Base-by-base conservation (phyloP, 2,888 invertebrate species). In the Cenopis cana region DNA sequence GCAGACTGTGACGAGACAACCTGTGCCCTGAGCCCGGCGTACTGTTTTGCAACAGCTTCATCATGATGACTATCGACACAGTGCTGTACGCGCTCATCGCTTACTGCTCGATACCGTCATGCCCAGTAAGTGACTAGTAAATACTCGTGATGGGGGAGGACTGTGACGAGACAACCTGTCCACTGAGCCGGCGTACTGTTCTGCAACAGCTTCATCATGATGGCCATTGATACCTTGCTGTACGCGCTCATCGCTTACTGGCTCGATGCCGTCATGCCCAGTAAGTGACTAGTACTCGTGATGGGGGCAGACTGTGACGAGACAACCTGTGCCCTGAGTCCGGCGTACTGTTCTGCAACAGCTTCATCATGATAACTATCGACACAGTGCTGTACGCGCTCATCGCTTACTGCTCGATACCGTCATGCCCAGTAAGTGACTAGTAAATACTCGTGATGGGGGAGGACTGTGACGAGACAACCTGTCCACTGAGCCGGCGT, bases 1-100 rank as follows among this genome's bases (percentile, higher is more conserved):
- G 0, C 94, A 95, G 76, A 97, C 96, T 1, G 95, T 96, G 12
- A 96, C 95, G 66, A 85, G 95, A 95, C 74, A 96, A 96, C 83
- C 86, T 97, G 36, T 97, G 96, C 96, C 95, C 94, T n/a, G 96
- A 96, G 0, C 95, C 95, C 0, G 96, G 96, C 0, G 95, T 97
- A 72, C 96, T 96, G 0, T 96, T 96, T 76, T 97, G 96, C 0
- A 97, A 96, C 18, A 96, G 96, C 77, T 93, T 98, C 71, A 94
- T 97, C 78, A 97, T 98, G 97, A 95, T 98, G 95, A 94, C 95
- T 0, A 86, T 97, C 1, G 98, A 98, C 85, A 96, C 96, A 10
- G 92, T 97, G 54, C 88, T 97, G 6, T 98, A 98, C 79, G 96
- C 95, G 1, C 87, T 96, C 6, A 85, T 96, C 54, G 97, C 97